These are phyloP conservation scores for Lithodes maja DNA, from an alignment of 2,888 invertebrate species.

Conservation along the genomic window DNA sequence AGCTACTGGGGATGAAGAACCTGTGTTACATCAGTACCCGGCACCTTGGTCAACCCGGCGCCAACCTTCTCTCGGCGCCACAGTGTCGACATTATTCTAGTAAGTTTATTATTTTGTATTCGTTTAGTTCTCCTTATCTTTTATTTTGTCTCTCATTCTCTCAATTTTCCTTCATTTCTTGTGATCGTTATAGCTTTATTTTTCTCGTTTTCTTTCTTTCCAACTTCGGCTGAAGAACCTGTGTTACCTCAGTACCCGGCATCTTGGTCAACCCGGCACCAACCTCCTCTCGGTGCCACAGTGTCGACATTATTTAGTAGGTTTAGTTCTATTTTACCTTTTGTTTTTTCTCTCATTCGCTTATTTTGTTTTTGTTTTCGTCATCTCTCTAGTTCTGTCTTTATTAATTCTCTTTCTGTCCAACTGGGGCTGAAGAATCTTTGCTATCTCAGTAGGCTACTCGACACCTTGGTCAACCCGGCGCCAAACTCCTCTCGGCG, in stretches of 20 bases:
- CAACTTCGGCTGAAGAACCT: not conserved
- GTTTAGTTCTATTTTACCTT: too few relatives aligned
- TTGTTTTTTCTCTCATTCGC: too few relatives aligned
- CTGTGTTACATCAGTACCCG: slow-evolving; percentile 33
- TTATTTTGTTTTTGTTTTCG: too few relatives aligned
- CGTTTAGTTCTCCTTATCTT: not conserved
- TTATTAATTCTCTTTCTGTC: too few relatives aligned
- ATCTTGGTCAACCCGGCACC: slow-evolving; percentile 33
- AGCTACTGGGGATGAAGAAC: slow-evolving; percentile 1
- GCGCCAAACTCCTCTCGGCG: slow-evolving; percentile 12
- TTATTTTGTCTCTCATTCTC: not conserved
- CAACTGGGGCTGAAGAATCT: not conserved
- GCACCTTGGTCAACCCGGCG: slow-evolving; percentile 38
- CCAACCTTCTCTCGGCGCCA: slow-evolving; percentile 16
- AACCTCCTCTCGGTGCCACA: slow-evolving; percentile 15
- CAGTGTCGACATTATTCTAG: slow-evolving; percentile 37
- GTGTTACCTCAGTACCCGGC: slow-evolving; percentile 35
- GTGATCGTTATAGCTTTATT: not conserved
- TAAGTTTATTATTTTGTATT: not conserved
- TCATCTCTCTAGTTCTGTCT: too few relatives aligned
- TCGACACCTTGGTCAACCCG: slow-evolving; percentile 38
- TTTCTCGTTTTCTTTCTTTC: too few relatives aligned
- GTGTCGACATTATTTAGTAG: slow-evolving; percentile 31
- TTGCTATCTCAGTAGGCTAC: slow-evolving; percentile 22
- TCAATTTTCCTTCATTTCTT: not conserved